These are phyloP conservation scores for Sphenopsis melanotis DNA, from an alignment of 2,797 vertebrate genomes.

Conservation along the genomic window DNA sequence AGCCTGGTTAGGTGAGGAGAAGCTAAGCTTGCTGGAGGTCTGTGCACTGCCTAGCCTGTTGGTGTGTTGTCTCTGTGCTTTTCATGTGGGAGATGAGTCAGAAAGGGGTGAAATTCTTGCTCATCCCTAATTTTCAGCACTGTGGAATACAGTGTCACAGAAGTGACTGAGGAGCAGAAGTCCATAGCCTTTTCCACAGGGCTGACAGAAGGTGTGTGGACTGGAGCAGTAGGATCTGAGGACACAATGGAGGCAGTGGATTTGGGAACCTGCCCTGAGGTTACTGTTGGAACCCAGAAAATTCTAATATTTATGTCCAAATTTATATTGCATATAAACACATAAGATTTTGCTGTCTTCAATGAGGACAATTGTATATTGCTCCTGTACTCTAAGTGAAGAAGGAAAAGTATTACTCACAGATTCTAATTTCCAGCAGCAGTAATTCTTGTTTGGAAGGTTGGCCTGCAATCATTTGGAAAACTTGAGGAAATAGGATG, in stretches of 20 bases:
- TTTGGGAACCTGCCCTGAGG: neutral
- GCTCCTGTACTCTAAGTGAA: neutral
- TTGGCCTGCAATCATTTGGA: neutral
- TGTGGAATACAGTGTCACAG: neutral
- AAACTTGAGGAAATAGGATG: neutral
- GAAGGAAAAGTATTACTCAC: neutral
- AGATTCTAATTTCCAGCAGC: neutral
- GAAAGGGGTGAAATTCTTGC: neutral
- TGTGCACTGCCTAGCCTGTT: neutral
- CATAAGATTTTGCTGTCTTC: neutral
- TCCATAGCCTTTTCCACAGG: neutral
- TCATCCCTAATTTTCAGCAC: neutral
- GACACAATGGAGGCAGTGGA: neutral
- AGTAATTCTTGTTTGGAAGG: neutral
- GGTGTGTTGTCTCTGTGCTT: neutral
- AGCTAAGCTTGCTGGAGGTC: neutral
- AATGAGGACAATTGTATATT: neutral
- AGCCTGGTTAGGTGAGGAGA: neutral
- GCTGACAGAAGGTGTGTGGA: neutral
- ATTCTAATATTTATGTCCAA: neutral
- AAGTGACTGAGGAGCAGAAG: neutral
- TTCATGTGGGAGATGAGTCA: neutral
- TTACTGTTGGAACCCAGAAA: neutral
- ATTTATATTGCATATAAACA: neutral
- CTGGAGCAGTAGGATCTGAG: neutral